Evolutionary conservation across 2,888 invertebrate species (phyloP), one percentile per base, ranked within the genome.

Genomic region (Muschampia plurimacula): DNA sequence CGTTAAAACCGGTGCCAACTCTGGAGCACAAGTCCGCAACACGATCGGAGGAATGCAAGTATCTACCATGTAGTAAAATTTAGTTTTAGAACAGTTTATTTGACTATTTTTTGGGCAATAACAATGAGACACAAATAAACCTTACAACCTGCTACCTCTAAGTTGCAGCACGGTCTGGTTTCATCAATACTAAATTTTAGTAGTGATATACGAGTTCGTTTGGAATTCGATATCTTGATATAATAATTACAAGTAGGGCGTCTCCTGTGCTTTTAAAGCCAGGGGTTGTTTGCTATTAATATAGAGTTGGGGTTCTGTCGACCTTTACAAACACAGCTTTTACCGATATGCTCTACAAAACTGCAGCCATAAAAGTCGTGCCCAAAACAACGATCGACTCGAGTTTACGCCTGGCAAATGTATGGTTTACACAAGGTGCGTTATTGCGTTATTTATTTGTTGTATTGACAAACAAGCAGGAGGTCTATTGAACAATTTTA

Each of bases 141-240:
- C 13, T 12, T 49, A 49, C n/a, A 49, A 7, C 5, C n/a, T 57
- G 28, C 28, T 57, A 10, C 57, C 22, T 10, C 12, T 28, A 28
- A 57, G 10, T 2, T 12, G 28, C 28, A 55, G 4, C 28, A 12
- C 28, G 8, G 13, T 62, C 15, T 9, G 2, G n/a, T n/a, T 62
- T 62, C 15, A 62, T 52, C 22, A 69, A 69, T 49, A 71, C 32
- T 44, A 65, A 28, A 65, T 59, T 59, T 15, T 44, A 68, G 46
- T 44, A 65, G 32, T 63, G 55, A 69, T 44, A 41, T 59, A 59
- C 70, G 46, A 36, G 36, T 59, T 39, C 59, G 36, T 59, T 65
- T 81, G 86, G 87, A 87, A 89, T 86, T 79, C 86, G 86, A 89
- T 91, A 91, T 89, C 89, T 86, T 90, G 89, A 90, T 91, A 86